Percentiles rank a stretch among this genome's conserved stretches.
These are phyloP conservation scores for Philaethria dido DNA, from an alignment of 2,888 invertebrate genomes.

Conservation along the genomic window DNA sequence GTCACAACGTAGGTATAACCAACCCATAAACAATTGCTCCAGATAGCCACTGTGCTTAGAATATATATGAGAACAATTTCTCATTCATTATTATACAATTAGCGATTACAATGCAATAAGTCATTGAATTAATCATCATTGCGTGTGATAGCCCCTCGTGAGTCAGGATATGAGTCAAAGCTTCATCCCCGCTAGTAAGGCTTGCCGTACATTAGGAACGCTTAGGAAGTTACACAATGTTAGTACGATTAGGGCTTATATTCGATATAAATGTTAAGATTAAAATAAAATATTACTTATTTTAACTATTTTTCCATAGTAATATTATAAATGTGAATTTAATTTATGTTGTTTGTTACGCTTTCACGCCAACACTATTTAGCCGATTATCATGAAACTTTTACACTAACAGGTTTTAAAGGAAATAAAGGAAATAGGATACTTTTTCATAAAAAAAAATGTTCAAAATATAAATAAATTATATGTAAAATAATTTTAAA, in stretches of 20 bases:
- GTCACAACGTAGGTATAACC: background rate
- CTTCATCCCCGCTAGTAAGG: slow-evolving; percentile 47
- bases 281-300: too few species aligned
- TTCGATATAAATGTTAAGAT: background rate
- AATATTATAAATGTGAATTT: too few species aligned
- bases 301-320: too few species aligned
- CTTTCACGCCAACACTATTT: too few species aligned
- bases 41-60: slow-evolving; percentile 22
- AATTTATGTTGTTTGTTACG: too few species aligned
- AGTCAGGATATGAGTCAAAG: slow-evolving; percentile 55
- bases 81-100: slow-evolving; percentile 40
- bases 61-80: slow-evolving; percentile 26
- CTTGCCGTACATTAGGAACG: background rate
- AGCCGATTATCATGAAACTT: too few species aligned
- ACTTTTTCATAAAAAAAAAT: too few species aligned
- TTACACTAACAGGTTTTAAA: too few species aligned
- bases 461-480: too few species aligned
- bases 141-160: slow-evolving; percentile 52
- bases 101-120: slow-evolving; percentile 49
- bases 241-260: background rate
- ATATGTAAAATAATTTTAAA: too few species aligned
- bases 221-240: background rate
- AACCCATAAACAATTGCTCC: background rate
- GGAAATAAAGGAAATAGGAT: too few species aligned
- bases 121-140: slow-evolving; percentile 63